Base-by-base conservation (phyloP, 2,113 vertebrate species). In the Halichoerus grypus region DNA sequence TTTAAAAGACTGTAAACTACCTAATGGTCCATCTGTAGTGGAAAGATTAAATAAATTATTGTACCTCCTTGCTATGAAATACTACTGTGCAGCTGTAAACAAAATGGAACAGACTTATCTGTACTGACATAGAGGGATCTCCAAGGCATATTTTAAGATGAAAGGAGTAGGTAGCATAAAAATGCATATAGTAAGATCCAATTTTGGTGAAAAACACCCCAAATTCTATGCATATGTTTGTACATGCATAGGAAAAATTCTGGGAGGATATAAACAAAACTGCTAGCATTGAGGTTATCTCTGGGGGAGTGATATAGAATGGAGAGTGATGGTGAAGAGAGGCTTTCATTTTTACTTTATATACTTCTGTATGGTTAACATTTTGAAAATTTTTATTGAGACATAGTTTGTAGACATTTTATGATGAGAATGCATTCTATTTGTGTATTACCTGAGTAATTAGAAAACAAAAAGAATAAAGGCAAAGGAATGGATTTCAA, bases 1-100 rank as follows among this genome's bases (percentile, higher is more conserved):
- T 95, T 92, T 89, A 89, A 63, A 96, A 80, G 91, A 94, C 7
- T 89, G 18, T 92, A 89, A 96, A 86, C 63, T 95, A 79, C 36
- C 49, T 87, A 92, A 46, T 63, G 28, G 91, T 95, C 65, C 74
- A 96, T 94, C 80, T 95, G 67, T 89, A 87, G 65, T 81, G 13
- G 49, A 93, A 95, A 86, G 42, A 82, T 92, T 85, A 94, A 92
- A 72, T 84, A 91, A 90, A 95, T 80, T 81, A 82, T 92, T 13
- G 21, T 94, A 92, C 49, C 51, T 92, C 19, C 51, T 79, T 80
- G 33, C 57, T 94, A 42, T 94, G 59, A 96, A 95, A 91, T 88
- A 88, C 55, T 93, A 96, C 8, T 82, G 28, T 71, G 61, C 39
- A 46, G 24, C 33, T 94, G 22, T 71, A 72, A 90, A 89, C 57